Evolutionary conservation across 2,797 vertebrate species (phyloP).

Genomic region (Catharus ustulatus): DNA sequence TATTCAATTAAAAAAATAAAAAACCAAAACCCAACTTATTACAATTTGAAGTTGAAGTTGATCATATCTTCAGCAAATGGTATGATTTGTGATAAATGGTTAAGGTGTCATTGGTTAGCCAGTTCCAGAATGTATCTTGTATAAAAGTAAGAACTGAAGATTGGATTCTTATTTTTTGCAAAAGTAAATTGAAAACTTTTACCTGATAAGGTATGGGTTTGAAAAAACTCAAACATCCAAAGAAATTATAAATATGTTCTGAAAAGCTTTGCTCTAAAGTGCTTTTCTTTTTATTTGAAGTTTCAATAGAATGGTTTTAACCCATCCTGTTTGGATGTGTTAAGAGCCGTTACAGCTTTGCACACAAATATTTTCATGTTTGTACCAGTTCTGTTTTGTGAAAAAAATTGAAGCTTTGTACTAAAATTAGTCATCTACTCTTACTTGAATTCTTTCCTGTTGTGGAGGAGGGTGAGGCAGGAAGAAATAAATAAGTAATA

Average conservation of each 20-base stretch:
- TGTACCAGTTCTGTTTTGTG: not conserved
- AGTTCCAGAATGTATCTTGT: not conserved
- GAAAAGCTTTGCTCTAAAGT: not conserved
- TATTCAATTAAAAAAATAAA: not conserved
- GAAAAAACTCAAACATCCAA: not conserved
- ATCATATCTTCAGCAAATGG: not conserved
- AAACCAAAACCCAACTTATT: not conserved
- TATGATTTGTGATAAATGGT: not conserved
- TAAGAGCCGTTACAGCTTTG: not conserved
- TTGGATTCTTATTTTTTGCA: not conserved
- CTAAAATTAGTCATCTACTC: not conserved
- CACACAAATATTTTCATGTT: not conserved
- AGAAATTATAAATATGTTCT: not conserved
- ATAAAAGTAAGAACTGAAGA: not conserved
- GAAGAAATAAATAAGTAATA: not conserved
- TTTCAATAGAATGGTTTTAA: not conserved
- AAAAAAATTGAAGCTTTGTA: not conserved
- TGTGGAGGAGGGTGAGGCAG: not conserved
- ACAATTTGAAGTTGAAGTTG: not conserved
- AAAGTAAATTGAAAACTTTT: not conserved
- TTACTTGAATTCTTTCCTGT: not conserved
- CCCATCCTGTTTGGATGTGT: not conserved
- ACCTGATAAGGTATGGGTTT: not conserved
- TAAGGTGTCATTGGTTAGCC: not conserved
- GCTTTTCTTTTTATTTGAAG: not conserved